Evolutionary conservation across 2,113 vertebrate species (phyloP), one percentile per base, ranked within the genome.

Genomic region (Thymallus thymallus): DNA sequence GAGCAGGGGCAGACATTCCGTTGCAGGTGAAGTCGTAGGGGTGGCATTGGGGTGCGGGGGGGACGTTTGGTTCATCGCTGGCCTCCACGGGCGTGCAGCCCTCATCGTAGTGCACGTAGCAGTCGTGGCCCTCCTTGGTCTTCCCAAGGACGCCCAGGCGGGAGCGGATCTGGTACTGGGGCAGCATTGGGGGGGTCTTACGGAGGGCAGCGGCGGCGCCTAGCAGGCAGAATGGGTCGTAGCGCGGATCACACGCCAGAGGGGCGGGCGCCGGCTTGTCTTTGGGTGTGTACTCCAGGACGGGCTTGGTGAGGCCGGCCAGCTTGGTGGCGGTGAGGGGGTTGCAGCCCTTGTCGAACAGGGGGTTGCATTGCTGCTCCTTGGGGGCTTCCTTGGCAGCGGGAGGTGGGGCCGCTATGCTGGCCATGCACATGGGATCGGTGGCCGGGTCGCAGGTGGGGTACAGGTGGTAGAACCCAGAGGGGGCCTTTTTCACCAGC

Each of bases 61-160:
- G 78, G 74, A 80, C 85, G 61, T 79, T 83, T 66, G 76, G 71
- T 32, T 74, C 51, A 0, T 29, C 18, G 23, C 65, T 76, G 73
- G 80, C 23, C 71, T 83, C 77, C 71, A 89, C 58, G 0, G 89
- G 90, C 56, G 67, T 87, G 89, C 93, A 94, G 76, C 90, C 92
- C 81, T 91, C 88, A 84, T 94, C 92, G 70, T 94, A 93, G 86
- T 90, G 87, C 87, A 93, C 78, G 68, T 87, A 93, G 86, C 93
- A 94, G 83, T 92, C 89, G 55, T 93, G 23, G 80, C 92, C 92
- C 24, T 94, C 92, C 83, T 87, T 90, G 71, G 93, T 94, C 89
- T 90, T 93, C 66, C 93, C 93, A 0, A 22, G 87, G 80, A 91
- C 26, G 20, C 91, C 89, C 1, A 92, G 87, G 61, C 76, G 82